These are phyloP conservation scores for Gallinago paraguaiae DNA, from an alignment of 2,113 vertebrate genomes.

Conservation along the genomic window DNA sequence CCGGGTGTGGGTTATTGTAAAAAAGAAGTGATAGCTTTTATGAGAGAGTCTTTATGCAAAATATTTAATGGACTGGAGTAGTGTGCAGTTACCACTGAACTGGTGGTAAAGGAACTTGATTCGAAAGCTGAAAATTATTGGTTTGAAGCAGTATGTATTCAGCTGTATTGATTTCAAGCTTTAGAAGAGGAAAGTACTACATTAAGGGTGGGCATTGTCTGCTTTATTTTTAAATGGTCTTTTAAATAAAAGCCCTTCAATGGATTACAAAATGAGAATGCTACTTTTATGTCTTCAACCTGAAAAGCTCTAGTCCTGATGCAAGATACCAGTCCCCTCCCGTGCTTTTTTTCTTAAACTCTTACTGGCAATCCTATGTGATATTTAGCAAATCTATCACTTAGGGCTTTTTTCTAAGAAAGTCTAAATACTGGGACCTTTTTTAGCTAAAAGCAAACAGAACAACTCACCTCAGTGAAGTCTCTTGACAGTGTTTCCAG, in stretches of 20 bases:
- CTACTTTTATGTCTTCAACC: neutral
- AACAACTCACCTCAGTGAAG: neutral
- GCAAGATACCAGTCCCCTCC: neutral
- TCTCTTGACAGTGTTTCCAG: neutral
- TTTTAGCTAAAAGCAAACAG: neutral
- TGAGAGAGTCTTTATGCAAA: neutral
- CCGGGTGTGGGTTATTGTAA: neutral
- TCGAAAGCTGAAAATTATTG: neutral
- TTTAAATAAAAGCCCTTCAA: neutral
- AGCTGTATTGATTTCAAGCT: neutral
- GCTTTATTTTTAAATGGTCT: neutral
- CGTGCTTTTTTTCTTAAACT: neutral
- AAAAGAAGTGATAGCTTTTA: neutral
- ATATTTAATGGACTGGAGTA: neutral
- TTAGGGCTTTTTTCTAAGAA: neutral
- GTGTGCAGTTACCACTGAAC: neutral
- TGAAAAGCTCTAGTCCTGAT: neutral
- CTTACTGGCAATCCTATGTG: neutral
- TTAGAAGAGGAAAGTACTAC: neutral
- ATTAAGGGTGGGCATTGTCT: neutral
- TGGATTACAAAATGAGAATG: neutral
- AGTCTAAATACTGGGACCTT: neutral
- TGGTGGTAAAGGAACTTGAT: neutral
- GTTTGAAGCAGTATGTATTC: neutral
- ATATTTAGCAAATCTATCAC: neutral